A percentile compares a stretch with the other conserved stretches of the same genome.
Evolutionary conservation across 2,888 invertebrate species (phyloP).

Genomic region (Rhogogaster chlorosoma): DNA sequence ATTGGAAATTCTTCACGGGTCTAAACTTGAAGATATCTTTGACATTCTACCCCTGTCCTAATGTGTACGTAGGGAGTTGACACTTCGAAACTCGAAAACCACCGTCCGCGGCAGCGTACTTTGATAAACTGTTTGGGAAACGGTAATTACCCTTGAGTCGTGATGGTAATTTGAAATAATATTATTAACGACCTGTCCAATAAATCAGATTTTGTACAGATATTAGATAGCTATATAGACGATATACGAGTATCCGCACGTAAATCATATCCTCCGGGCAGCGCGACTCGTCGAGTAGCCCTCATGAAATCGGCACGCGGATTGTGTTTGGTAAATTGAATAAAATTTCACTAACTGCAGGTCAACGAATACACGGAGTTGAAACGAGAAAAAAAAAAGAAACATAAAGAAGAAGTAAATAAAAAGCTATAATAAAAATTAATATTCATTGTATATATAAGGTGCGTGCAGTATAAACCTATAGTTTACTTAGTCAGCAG

Average conservation of each 20-base stretch:
- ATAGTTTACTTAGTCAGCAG: conserved; percentile 2
- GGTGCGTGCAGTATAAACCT: neutral
- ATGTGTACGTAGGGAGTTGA: neutral
- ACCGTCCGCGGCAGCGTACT: neutral
- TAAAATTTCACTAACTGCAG: conserved; percentile 15
- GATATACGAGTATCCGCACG: conserved; percentile 32
- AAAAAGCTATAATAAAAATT: neutral
- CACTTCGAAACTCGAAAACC: neutral
- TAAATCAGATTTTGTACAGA: conserved; percentile 48
- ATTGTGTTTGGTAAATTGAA: conserved; percentile 1
- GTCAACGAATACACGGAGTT: neutral
- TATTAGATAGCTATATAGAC: conserved; percentile 31
- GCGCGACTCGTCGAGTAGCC: neutral
- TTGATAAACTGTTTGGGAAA: conserved; percentile 33
- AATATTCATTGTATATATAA: neutral
- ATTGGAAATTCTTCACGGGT: neutral
- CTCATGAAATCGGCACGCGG: conserved; percentile 13
- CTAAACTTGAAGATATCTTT: neutral
- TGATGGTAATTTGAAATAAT: conserved; percentile 46
- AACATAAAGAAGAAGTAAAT: neutral
- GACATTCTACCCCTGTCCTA: neutral
- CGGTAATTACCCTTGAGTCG: conserved; percentile 33
- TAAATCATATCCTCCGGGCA: conserved; percentile 21
- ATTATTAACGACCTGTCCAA: conserved; percentile 46
- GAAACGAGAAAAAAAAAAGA: neutral